phyloP scores from a whole-genome alignment of 2,797 vertebrate genomes.

The Chelmon rostratus region DNA sequence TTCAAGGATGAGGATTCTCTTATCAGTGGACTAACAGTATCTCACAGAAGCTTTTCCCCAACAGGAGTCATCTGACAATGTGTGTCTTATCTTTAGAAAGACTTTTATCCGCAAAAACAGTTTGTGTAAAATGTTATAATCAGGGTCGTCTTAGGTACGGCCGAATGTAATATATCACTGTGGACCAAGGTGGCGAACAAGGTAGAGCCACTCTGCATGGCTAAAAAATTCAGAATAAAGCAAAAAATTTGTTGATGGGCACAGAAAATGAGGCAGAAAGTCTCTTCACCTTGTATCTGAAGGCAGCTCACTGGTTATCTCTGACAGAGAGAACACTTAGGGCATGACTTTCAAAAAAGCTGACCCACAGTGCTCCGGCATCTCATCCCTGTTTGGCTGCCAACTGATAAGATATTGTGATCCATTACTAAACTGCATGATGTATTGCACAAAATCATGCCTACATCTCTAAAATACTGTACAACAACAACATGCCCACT shows the following conservation, averaged over 20 bases:
- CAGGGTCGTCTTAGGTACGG: slow-evolving; percentile 21
- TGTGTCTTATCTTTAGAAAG: slow-evolving; percentile 33
- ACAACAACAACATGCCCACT: neutral
- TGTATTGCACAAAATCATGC: slow-evolving; percentile 18
- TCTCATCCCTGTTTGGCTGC: slow-evolving; percentile 24
- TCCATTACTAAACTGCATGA: slow-evolving; percentile 18
- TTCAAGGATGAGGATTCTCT: slow-evolving; percentile 1
- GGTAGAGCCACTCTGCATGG: neutral
- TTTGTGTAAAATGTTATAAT: neutral
- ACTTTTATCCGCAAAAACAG: neutral
- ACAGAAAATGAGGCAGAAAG: slow-evolving; percentile 5
- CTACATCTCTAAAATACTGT: slow-evolving; percentile 1
- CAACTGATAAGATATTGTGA: slow-evolving; percentile 48
- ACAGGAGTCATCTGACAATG: slow-evolving; percentile 11
- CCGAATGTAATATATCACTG: neutral
- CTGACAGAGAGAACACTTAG: slow-evolving; percentile 30
- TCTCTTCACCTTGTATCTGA: slow-evolving; percentile 24
- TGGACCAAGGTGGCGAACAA: neutral
- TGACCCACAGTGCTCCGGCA: neutral
- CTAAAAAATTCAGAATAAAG: neutral
- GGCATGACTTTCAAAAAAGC: slow-evolving; percentile 38
- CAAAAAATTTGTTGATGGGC: neutral
- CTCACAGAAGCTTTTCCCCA: slow-evolving; percentile 4
- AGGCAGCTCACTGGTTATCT: slow-evolving; percentile 36
- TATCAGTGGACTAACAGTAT: neutral